Conservation (phyloP, 1,140 invertebrate genomes). For the Papilio polytes region DNA sequence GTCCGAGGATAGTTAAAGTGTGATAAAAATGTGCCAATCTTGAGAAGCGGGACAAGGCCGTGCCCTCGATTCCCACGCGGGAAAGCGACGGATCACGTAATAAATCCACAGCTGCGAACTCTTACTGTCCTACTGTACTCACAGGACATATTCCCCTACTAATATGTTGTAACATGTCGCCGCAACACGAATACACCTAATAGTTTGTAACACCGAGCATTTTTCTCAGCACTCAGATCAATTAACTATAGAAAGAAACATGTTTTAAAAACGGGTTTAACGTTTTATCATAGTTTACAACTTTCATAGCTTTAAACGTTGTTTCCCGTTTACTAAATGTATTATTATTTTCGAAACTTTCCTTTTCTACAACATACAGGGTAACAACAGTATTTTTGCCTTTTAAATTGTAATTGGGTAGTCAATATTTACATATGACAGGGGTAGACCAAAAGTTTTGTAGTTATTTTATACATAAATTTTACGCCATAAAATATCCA, state of each 20-base stretch:
- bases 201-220: conserved; percentile 44
- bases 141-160: conserved; percentile 34
- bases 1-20: conserved; percentile 70
- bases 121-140: conserved; percentile 44
- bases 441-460: not conserved
- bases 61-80: conserved; percentile 65
- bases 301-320: conserved; percentile 3
- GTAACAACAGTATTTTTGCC: not conserved
- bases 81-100: conserved; percentile 57
- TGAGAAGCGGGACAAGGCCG: conserved; percentile 76
- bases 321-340: conserved; percentile 4
- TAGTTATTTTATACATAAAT: not conserved
- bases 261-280: conserved; percentile 5
- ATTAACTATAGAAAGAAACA: conserved; percentile 27
- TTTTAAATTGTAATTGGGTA: not conserved
- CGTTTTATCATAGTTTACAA: conserved; percentile 12
- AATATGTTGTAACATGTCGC: not conserved
- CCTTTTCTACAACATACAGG: not conserved
- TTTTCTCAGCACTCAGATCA: conserved; percentile 10
- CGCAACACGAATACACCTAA: conserved; percentile 31
- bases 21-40: conserved; percentile 81
- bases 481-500: not conserved
- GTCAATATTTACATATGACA: not conserved
- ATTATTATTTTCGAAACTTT: conserved; percentile 5
- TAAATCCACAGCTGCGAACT: conserved; percentile 53